phyloP scores from a whole-genome alignment of 2,888 invertebrate species.

The Zaprionus bogoriensis region DNA sequence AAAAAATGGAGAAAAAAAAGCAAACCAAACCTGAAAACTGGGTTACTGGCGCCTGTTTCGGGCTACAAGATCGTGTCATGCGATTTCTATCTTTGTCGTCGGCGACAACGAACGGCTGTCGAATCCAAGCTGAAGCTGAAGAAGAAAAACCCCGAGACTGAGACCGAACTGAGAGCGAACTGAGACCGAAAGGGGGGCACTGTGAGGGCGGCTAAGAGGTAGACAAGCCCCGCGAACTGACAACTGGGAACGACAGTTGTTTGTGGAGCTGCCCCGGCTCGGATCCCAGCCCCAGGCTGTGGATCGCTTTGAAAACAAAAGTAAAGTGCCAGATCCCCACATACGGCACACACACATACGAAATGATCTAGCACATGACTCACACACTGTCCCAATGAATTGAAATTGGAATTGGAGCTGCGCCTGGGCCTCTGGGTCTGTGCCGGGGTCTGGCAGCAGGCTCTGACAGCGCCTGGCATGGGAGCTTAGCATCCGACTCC shows the following conservation, averaged over 20 bases:
- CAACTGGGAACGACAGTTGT: slow-evolving; percentile 44
- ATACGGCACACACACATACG: slow-evolving; percentile 18
- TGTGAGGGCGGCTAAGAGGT: too few species aligned
- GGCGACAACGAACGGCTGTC: slow-evolving; percentile 72
- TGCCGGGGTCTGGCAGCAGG: slow-evolving; percentile 37
- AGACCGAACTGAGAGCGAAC: slow-evolving; percentile 31
- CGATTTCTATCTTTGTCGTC: slow-evolving; percentile 78
- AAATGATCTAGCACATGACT: slow-evolving; percentile 70
- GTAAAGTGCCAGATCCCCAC: slow-evolving; percentile 67
- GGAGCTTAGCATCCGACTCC: slow-evolving; percentile 52
- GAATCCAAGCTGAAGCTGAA: slow-evolving; percentile 71
- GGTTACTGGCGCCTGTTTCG: slow-evolving; percentile 79
- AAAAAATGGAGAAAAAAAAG: background rate
- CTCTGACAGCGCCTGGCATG: slow-evolving; percentile 40
- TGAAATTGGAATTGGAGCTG: background rate
- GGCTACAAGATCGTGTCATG: slow-evolving; percentile 79
- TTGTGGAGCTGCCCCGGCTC: too few species aligned
- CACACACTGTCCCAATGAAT: slow-evolving; percentile 38
- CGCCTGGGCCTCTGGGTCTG: background rate
- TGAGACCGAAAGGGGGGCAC: slow-evolving; percentile 13
- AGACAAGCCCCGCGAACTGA: slow-evolving; percentile 40
- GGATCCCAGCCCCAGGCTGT: too few species aligned
- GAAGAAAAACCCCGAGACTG: slow-evolving; percentile 50
- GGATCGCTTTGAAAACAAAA: slow-evolving; percentile 66
- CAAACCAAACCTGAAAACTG: slow-evolving; percentile 68